Evolutionary conservation across 2,888 invertebrate genomes (phyloP), one percentile per base, ranked within the genome.

Genomic region (Thecocarcelia acutangulata): DNA sequence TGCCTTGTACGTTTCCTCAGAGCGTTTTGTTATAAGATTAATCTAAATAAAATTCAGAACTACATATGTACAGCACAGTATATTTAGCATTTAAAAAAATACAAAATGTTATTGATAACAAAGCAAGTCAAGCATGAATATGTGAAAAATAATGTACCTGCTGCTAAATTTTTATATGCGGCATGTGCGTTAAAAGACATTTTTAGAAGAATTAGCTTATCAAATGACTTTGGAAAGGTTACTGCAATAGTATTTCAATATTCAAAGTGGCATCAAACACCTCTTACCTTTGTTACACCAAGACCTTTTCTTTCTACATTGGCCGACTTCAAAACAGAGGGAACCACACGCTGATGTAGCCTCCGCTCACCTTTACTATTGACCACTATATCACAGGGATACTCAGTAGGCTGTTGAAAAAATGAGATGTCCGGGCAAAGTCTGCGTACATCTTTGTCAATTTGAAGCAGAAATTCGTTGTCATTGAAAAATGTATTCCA

Each of bases 401-500:
- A 97, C 83, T 97, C 96, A 0, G 98, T 98, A 13, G 97, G 95
- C 64, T 93, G 95, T 91, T 99, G 99, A 91, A 99, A 99, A 92
- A 99, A 99, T 69, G 97, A 98, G 89, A 97, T 97, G 90, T 98
- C 98, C 12, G 98, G 98, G 89, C 97, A 98, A 2, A 98, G 91
- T 68, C 98, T 93, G 84, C 97, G 93, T 59, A 98, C 98, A 91
- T 98, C 98, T 90, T 98, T 99, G 90, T 99, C 98, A 86, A 99
- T 99, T 92, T 99, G 99, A 52, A 98, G 91, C 48, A 99, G 92
- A 79, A 98, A 97, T 91, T 99, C 98, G 90, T 99, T 99, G 90
- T 99, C 99, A 90, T 96, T 97, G 91, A 99, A 99, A 91, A 95
- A 99, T 3, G 95, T 95, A 86, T 90, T 95, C 99, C 99, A 99